Conservation (phyloP, 2,888 invertebrate genomes). For the Norana najaformis region DNA sequence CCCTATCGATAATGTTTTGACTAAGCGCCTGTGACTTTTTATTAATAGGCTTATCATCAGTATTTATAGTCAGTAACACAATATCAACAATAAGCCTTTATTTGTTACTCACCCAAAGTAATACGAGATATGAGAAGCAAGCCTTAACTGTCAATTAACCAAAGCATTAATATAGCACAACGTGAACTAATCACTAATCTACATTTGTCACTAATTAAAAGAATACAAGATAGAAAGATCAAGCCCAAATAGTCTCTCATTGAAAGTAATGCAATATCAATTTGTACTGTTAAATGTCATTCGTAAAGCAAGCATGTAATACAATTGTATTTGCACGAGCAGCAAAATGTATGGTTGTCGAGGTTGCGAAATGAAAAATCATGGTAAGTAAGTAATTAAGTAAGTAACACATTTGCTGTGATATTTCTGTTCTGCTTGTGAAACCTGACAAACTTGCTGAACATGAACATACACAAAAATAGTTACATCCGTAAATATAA, state of each 20-base stretch:
- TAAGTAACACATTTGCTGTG: too few species aligned
- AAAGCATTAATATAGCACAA: too few species aligned
- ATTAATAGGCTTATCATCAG: too few species aligned
- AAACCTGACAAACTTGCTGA: too few species aligned
- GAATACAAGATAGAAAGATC: too few species aligned
- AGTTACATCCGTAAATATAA: background rate
- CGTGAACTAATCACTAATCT: too few species aligned
- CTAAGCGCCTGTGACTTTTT: too few species aligned
- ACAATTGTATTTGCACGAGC: background rate
- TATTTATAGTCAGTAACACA: background rate
- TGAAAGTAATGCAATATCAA: background rate
- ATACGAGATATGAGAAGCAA: background rate
- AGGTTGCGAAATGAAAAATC: background rate
- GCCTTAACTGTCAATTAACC: background rate
- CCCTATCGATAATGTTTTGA: too few species aligned
- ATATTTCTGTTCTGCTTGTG: background rate
- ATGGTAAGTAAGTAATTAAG: too few species aligned
- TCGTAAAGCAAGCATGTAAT: too few species aligned
- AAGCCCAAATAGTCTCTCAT: background rate
- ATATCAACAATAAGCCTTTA: background rate
- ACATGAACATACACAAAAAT: background rate
- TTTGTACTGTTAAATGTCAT: too few species aligned
- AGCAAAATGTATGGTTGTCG: background rate
- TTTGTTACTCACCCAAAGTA: background rate
- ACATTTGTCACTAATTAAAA: background rate